Evolutionary conservation across 2,888 invertebrate species (phyloP).

Genomic region (Ceramica pisi): DNA sequence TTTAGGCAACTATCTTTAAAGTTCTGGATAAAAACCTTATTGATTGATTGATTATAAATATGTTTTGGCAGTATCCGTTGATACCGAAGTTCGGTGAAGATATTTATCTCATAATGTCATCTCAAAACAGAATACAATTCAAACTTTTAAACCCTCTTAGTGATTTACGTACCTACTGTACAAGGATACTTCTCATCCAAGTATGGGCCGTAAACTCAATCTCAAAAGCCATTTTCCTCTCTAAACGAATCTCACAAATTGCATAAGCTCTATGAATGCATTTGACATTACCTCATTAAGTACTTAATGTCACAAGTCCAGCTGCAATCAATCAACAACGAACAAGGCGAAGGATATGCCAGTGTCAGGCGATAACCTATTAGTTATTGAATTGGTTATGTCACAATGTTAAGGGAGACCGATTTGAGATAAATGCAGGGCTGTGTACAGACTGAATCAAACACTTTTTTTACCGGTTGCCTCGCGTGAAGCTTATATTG

Average conservation of each 20-base stretch:
- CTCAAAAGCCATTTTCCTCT: background rate
- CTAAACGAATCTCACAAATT: background rate
- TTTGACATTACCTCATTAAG: conserved; percentile 22
- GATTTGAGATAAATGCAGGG: conserved; percentile 17
- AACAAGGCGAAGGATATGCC: conserved; percentile 45
- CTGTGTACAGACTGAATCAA: background rate
- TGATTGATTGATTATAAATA: too few relatives aligned
- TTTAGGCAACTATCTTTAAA: too few relatives aligned
- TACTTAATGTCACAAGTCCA: conserved; percentile 15
- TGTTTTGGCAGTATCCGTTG: too few relatives aligned
- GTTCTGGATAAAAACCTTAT: too few relatives aligned
- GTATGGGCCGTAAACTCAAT: background rate
- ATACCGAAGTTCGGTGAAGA: too few relatives aligned
- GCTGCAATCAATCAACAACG: conserved; percentile 37
- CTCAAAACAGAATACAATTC: too few relatives aligned
- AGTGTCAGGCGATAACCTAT: conserved; percentile 42
- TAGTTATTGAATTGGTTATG: conserved; percentile 31
- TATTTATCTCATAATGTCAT: too few relatives aligned
- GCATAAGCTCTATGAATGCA: conserved; percentile 14
- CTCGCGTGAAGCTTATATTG: too few relatives aligned
- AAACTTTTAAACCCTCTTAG: too few relatives aligned
- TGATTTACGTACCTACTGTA: too few relatives aligned
- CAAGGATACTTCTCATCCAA: background rate
- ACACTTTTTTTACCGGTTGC: too few relatives aligned
- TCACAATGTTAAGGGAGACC: conserved; percentile 19